Base-by-base conservation (phyloP, 2,113 vertebrate species). In the Tautogolabrus adspersus region DNA sequence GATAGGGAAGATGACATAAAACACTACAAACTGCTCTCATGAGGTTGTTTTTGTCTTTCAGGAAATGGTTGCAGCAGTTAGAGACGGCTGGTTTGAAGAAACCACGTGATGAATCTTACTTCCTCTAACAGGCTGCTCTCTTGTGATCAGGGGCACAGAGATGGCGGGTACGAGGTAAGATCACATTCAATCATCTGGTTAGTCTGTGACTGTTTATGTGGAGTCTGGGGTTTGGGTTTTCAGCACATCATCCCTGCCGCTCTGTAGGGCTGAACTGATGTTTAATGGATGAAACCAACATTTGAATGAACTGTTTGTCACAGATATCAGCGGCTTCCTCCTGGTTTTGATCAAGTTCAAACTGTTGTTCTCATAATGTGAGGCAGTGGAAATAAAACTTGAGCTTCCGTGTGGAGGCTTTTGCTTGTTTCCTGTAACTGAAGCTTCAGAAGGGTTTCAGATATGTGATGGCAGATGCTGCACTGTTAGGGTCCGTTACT, bases 91-190 rank as follows among this genome's bases (percentile, higher is more conserved):
- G 71, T 88, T 68, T 77, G 69, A 74, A 74, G 65, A 63, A 86
- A 74, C 56, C 88, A 88, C 81, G 86, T 91, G 89, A 91, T 66
- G 42, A 64, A 13, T 66, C 59, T 22, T 38, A 91, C 91, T 93
- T 93, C 91, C 90, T 90, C 70, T 83, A 77, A 79, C 77, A 21
- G 79, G 77, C 59, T 55, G 80, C 59, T 72, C 85, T 81, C 73
- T 56, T 58, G 21, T 37, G 54, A 80, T 77, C 79, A n/a, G 46
- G 44, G 67, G 58, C 70, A 30, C 38, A 46, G 64, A 72, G 75
- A 90, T 90, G 89, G 90, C 89, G 65, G 51, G 83, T 34, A 58
- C 77, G 3, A 87, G 90, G 91, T 93, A 88, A 82, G 89, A 40
- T 22, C 10, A 26, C 38, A 40, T 59, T 13, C 30, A 62, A 72